Base-by-base conservation (phyloP, 2,888 invertebrate genomes). In the Bellardia bayeri region DNA sequence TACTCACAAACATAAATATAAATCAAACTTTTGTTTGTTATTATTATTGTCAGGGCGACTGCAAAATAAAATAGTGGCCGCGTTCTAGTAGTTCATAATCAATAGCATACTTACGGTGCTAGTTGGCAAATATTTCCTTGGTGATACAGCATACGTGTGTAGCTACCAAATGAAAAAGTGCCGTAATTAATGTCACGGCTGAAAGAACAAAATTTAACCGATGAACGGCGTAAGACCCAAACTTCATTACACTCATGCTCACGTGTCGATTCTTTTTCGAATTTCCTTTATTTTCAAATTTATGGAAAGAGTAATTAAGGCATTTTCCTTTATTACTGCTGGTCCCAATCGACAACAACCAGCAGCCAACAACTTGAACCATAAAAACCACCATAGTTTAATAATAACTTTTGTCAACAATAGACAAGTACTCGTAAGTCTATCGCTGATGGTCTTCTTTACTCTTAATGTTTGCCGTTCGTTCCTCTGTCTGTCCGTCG, bases 321-420 rank as follows among this genome's bases (percentile, higher is more conserved):
- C 79, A 61, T 33, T 79, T 74, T 79, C 42, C 51, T 79, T 80
- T 78, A 69, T 69, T 68, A 51, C 42, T 68, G 16, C 49, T 56
- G 51, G 64, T 74, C 61, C 42, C 51, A 66, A 84, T 51, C 74
- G 79, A 72, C 61, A 61, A 51, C 40, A 61, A 13, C 79, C 61
- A 61, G 42, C 51, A 68, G 49, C 63, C 37, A 49, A 37, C 13
- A 58, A 56, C 64, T 30, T 58, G 40, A 11, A 6, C 30, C 61
- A 61, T 74, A 68, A 68, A 51, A 58, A 61, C 83, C 79, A 79
- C 79, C 51, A 61, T 37, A 78, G 84, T 79, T 81, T 87, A 82
- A 87, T 87, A 82, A 87, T 87, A 87, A 84, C 72, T 81, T 78
- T 81, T 81, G 76, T 74, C 78, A 87, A 87, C 87, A 87, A 61